Evolutionary conservation across 2,888 invertebrate genomes (phyloP).

Genomic region (Dolichomitus sp.): DNA sequence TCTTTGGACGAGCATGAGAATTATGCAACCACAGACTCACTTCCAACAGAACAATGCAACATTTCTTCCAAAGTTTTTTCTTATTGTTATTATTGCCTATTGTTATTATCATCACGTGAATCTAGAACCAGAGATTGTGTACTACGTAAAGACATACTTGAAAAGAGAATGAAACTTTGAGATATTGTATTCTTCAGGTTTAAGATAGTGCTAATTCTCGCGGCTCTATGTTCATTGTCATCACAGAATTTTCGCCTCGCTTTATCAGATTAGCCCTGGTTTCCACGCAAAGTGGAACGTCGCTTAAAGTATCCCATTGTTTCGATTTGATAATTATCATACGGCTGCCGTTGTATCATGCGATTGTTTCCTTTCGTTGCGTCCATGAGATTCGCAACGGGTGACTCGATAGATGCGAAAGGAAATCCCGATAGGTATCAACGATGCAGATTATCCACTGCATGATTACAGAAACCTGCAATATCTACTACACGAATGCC

Average conservation of each 20-base stretch:
- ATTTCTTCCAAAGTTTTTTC: neutral
- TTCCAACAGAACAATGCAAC: neutral
- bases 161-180: conserved; percentile 14
- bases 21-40: neutral
- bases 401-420: neutral
- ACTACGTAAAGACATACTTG: neutral
- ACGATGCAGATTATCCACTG: neutral
- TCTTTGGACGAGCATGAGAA: neutral
- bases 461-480: neutral
- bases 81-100: neutral
- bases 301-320: conserved; percentile 22
- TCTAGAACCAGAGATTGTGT: neutral
- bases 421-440: neutral
- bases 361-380: conserved; percentile 30
- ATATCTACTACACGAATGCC: neutral
- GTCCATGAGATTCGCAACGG: conserved; percentile 7
- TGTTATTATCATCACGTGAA: neutral
- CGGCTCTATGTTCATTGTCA: neutral
- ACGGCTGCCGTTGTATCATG: neutral
- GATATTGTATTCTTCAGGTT: neutral
- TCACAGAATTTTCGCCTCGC: conserved; percentile 1
- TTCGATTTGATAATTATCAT: neutral
- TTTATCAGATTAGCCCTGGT: conserved; percentile 25
- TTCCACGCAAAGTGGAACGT: conserved; percentile 43
- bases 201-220: neutral